A percentile compares a stretch with the other conserved stretches of the same genome.
These are phyloP conservation scores for Palythoa grandis DNA, from an alignment of 92 coral and sea anemone genomes.

Conservation along the genomic window DNA sequence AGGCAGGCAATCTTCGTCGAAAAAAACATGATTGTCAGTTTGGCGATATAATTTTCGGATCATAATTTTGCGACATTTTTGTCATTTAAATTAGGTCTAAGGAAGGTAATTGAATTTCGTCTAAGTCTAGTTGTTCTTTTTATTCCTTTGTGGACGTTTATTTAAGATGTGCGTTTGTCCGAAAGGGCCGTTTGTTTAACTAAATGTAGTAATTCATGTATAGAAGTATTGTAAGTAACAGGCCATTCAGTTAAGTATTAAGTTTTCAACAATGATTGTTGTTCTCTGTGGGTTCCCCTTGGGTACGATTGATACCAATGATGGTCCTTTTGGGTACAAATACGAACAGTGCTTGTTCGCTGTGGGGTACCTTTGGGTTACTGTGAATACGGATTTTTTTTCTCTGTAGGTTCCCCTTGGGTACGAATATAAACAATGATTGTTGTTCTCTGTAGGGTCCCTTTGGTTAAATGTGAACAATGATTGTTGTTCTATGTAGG, in stretches of 20 bases:
- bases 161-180: no score
- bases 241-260: no score
- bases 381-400: neutral
- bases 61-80: neutral
- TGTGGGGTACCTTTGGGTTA: constrained; percentile 94
- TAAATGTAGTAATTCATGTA: no score
- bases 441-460: constrained; percentile 6
- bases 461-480: neutral
- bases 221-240: no score
- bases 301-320: neutral
- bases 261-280: neutral
- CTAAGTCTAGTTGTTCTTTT: neutral
- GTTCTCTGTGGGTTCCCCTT: neutral
- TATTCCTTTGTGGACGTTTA: neutral
- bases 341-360: neutral
- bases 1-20: no score
- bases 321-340: constrained; percentile 52
- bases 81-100: neutral
- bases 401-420: constrained; percentile 82
- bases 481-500: constrained; percentile 42
- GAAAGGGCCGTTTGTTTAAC: no score
- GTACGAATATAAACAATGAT: constrained; percentile 58
- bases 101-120: no score
- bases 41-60: no score
- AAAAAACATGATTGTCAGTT: no score